Percentiles rank a stretch among this genome's conserved stretches.
Conservation (phyloP, 92 coral and sea anemone genomes). For the Metridium senile region DNA sequence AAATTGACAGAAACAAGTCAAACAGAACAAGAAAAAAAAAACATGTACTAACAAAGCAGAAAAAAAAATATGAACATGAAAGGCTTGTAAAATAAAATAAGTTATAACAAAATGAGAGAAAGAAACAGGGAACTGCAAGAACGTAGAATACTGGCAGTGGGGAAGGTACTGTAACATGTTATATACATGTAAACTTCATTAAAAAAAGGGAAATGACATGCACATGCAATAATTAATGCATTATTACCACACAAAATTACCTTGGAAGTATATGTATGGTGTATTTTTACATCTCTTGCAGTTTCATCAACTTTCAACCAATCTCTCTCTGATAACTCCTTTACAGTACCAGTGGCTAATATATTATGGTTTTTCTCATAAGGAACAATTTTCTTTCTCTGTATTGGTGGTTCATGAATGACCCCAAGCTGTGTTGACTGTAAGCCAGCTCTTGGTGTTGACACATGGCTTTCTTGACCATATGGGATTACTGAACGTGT, state of each 20-base stretch:
- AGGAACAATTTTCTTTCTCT: slow-evolving; percentile 88
- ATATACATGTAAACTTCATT: too few relatives aligned
- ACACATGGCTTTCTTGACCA: slow-evolving; percentile 58
- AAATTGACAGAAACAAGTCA: background rate
- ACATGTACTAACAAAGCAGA: too few relatives aligned
- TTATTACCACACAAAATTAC: too few relatives aligned
- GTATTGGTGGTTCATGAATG: slow-evolving; percentile 89
- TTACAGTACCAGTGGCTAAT: slow-evolving; percentile 84
- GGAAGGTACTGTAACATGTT: too few relatives aligned
- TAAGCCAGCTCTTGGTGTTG: slow-evolving; percentile 93
- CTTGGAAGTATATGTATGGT: background rate
- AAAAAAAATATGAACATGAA: too few relatives aligned
- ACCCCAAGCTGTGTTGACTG: slow-evolving; percentile 80
- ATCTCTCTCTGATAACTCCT: slow-evolving; percentile 75
- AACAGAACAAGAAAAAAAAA: background rate
- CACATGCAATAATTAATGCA: too few relatives aligned
- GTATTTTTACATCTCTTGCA: slow-evolving; percentile 20
- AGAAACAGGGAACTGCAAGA: too few relatives aligned
- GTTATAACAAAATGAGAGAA: too few relatives aligned
- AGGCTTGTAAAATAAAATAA: too few relatives aligned
- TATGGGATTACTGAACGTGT: slow-evolving; percentile 66
- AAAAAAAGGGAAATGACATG: too few relatives aligned
- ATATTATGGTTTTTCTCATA: slow-evolving; percentile 94
- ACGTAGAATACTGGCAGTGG: too few relatives aligned
- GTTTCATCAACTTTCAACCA: slow-evolving; percentile 79